These are phyloP conservation scores for Nothobranchius kuhntae DNA, from an alignment of 2,113 vertebrate genomes.

Conservation along the genomic window DNA sequence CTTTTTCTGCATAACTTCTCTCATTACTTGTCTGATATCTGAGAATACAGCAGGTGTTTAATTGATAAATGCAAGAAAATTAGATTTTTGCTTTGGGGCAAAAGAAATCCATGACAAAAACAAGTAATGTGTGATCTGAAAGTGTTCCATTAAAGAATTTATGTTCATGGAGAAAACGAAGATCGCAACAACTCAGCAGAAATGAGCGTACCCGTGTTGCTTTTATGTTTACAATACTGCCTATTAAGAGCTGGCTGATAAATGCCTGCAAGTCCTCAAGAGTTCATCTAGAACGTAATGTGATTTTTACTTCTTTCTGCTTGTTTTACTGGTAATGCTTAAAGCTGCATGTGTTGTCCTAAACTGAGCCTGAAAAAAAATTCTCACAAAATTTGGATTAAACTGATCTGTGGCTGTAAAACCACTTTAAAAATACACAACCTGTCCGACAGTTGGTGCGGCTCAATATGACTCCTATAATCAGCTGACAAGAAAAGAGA, in stretches of 20 bases:
- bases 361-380: too few species aligned
- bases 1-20: constrained; percentile 28
- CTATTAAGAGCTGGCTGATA: neutral
- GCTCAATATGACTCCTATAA: neutral
- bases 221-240: neutral
- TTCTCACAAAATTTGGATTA: too few species aligned
- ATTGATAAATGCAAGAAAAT: constrained; percentile 9
- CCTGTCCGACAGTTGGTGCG: neutral
- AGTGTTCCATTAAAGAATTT: neutral
- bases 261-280: neutral
- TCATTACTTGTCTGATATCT: constrained; percentile 23
- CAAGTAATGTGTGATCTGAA: neutral
- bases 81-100: neutral
- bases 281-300: neutral
- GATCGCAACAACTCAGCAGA: neutral
- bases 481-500: neutral
- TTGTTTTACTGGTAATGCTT: too few species aligned
- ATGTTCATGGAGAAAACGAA: neutral
- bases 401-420: neutral
- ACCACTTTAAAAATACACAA: neutral
- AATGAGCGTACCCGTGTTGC: neutral
- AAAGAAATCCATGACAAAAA: neutral
- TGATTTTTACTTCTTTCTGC: neutral
- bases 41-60: constrained; percentile 18
- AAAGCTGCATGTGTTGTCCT: too few species aligned